Base-by-base conservation (phyloP, 2,888 invertebrate species). In the Geophilus truncorum region DNA sequence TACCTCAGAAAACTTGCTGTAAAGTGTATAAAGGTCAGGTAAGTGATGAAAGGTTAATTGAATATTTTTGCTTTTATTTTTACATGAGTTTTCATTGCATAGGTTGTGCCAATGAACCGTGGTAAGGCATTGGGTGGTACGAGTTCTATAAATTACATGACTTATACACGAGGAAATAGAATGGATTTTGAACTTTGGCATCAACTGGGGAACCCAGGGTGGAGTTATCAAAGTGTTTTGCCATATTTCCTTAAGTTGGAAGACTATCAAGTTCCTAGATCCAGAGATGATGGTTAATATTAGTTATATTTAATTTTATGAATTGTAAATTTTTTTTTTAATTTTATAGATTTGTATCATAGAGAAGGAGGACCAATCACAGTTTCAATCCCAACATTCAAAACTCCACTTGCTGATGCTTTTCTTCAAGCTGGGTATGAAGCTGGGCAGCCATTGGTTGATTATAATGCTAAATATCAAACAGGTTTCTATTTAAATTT, bases 141-240 rank as follows among this genome's bases (percentile, higher is more conserved):
- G 34, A 88, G 88, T 12, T 86, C 87, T 4, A 85, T 88, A 9
- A 88, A 88, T 84, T 88, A 88, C 81, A 89, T 89, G 88, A 87
- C 84, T 3, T 88, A 88, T 83, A 85, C 88, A n/a, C 84, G 88
- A 75, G 88, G 88, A 0, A 87, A 88, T 83, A 86, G 86, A 28
- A 83, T 81, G 45, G 88, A 88, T 84, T 88, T 87, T 82, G 87
- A 88, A 82, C 84, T 85, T 3, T 88, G 88, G 88, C 87, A 86
- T 78, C 83, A 81, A 28, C 85, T 86, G 79, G 88, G 88, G 3
- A 88, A 88, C 7, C 82, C 83, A 6, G 87, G 86, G 1, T 88
- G 88, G 88, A 86, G 87, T 1, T 88, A 88, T 85, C 86, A 87
- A 0, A 86, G 87, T 51, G 88, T 88, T 70, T 84, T 88, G 30